Base-by-base conservation (phyloP, 2,888 invertebrate genomes). In the Deilephila elpenor region DNA sequence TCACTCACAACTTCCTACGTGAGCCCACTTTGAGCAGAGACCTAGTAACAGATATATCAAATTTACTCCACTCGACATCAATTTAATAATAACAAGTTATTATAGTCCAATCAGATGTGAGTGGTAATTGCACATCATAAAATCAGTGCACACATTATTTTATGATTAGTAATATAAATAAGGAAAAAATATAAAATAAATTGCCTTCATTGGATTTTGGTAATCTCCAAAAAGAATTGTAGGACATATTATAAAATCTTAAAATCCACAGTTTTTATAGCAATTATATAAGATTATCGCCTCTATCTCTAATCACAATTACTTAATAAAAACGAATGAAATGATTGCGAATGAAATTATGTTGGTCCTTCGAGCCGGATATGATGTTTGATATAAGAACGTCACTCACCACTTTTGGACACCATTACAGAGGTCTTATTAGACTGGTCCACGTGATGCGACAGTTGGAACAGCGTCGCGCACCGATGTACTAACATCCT, bases 401-500 rank as follows among this genome's bases (percentile, higher is more conserved):
- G 8, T 25, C 96, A 97, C 88, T 84, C 20, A 94, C 95, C 94
- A 71, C 97, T 98, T 86, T 98, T 97, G 77, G 98, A 98, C 0
- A 98, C 97, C 73, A 98, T 96, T 73, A 98, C 97, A 73, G 97
- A 97, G 82, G 96, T 96, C 89, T 96, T 97, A 76, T 97, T 98
- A 20, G 96, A 95, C 77, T 97, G 96, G 92, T 99, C 99, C 32
- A 99, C 97, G 86, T 98, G 98, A 90, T 99, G 99, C 73, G 98
- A 98, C 95, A 99, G 96, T 74, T 98, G 98, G 93, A 99, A 99
- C 86, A 98, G 98, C 25, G 98, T 97, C 0, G 99, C 98, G 76
- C 98, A 97, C 53, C 99, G 96, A 89, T 99, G 99, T 1, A 99
- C 98, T 82, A 99, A 92, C 99, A 99, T 98, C 51, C 99, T 96